A percentile compares a stretch with the other conserved stretches of the same genome.
Evolutionary conservation across 92 coral and sea anemone genomes (phyloP).

Genomic region (Diadumene lineata): DNA sequence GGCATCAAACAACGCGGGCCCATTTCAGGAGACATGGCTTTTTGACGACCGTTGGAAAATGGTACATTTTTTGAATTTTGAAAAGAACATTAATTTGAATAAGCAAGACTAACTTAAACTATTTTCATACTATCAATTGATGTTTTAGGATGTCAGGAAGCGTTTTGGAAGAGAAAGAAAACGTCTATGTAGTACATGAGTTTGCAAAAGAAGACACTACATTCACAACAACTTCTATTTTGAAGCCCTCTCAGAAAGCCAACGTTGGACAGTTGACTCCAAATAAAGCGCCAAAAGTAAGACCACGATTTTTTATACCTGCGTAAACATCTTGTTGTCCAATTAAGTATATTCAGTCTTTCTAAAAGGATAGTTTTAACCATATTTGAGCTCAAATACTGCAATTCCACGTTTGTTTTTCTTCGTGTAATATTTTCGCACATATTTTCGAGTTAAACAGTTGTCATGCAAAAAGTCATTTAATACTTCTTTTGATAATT

Average conservation of each 20-base stretch:
- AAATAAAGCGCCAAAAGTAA: constrained; percentile 41
- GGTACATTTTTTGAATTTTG: constrained; percentile 79
- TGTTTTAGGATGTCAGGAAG: constrained; percentile 64
- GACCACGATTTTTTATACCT: neutral
- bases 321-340: neutral
- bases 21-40: constrained; percentile 52
- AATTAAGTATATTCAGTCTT: neutral
- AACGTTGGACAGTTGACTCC: constrained; percentile 51
- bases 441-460: neutral
- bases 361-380: neutral
- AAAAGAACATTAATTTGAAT: constrained; percentile 36
- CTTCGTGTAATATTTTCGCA: neutral
- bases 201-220: constrained; percentile 39
- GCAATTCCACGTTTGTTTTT: neutral
- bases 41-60: constrained; percentile 78
- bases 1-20: constrained; percentile 57
- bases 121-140: constrained; percentile 22
- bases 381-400: neutral
- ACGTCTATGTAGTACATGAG: constrained; percentile 38
- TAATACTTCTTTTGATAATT: too few relatives aligned
- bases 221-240: constrained; percentile 47
- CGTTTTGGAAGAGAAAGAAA: constrained; percentile 65
- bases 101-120: neutral
- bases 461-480: neutral
- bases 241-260: constrained; percentile 60